Base-by-base conservation (phyloP, 1,140 invertebrate species). In the Popillia japonica region DNA sequence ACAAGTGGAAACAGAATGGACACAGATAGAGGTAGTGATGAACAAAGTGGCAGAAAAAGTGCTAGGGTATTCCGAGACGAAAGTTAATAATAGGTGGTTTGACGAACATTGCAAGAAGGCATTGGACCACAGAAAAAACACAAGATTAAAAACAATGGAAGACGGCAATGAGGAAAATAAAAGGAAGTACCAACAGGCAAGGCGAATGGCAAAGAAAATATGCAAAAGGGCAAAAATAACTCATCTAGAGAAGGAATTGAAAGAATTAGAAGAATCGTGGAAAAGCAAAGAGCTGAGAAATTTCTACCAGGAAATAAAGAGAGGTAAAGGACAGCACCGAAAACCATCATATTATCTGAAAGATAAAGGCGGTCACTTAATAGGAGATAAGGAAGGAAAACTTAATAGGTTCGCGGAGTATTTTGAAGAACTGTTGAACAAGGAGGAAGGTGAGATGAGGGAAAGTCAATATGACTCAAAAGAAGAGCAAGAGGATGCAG, bases 241-340 rank as follows among this genome's bases (percentile, higher is more conserved):
- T 34, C 27, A 34, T 34, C 27, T 34, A 34, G 27, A 20, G 64
- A 68, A 68, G 23, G 64, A 20, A 68, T 68, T 68, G 10, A 27
- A 68, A 59, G 10, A 68, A 68, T 22, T 68, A 68, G 64, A 68
- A 68, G 64, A 68, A 68, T 68, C 17, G 17, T 68, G 20, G 8
- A 27, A 22, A 68, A 68, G 10, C 23, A 68, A 68, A 68, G 64
- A 68, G 20, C 23, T 68, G 20, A 68, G 23, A 68, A 68, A 68
- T 68, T 68, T 68, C n/a, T 68, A 20, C 10, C 64, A 68, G 23
- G 64, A 68, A 68, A 27, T 68, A 27, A 68, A 68, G 20, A 48
- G 44, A 48, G 44, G 44, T 48, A 48, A 48, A 48, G 44, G 44
- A 48, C 44, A 48, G 44, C n/a, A 48, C n/a, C 44, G n/a, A 48